A percentile compares a stretch with the other conserved stretches of the same genome.
Conservation (phyloP, 92 coral and sea anemone genomes). For the Epizoanthus scotinus region DNA sequence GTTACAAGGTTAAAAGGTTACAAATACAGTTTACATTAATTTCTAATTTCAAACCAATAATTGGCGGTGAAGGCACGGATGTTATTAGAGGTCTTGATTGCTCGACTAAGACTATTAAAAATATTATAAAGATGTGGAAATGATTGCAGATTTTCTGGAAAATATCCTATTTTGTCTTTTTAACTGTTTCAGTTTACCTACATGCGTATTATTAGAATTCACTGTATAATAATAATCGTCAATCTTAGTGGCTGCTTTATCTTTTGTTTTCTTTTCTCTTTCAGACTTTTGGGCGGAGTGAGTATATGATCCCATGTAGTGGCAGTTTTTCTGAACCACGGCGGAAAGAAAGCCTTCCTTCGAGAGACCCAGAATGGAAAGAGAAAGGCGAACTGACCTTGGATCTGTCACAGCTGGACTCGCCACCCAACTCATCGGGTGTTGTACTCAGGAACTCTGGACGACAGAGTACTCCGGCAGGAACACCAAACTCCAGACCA, state of each 20-base stretch:
- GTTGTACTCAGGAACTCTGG: conserved; percentile 49
- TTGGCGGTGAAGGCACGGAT: no score
- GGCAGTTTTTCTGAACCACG: conserved; percentile 78
- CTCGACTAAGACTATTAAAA: no score
- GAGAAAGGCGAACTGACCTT: conserved; percentile 62
- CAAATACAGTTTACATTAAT: no score
- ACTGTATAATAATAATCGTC: neutral
- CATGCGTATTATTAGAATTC: neutral
- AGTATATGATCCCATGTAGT: conserved; percentile 5
- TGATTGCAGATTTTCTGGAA: no score
- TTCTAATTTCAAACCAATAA: no score
- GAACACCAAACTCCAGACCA: conserved; percentile 76
- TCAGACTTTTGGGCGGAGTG: conserved; percentile 51
- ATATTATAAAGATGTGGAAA: no score
- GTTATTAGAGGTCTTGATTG: no score
- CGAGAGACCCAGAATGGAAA: conserved; percentile 55
- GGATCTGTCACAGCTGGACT: conserved; percentile 48
- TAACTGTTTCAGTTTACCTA: no score
- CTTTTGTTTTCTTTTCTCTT: neutral
- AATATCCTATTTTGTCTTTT: no score
- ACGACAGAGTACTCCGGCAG: conserved; percentile 40
- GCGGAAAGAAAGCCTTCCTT: conserved; percentile 33
- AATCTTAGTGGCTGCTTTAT: no score
- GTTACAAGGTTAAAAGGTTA: no score
- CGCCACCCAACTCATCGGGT: conserved; percentile 45